Percentiles rank a stretch among this genome's conserved stretches.
phyloP scores from a whole-genome alignment of 2,113 vertebrate genomes.

The Hylia prasina region DNA sequence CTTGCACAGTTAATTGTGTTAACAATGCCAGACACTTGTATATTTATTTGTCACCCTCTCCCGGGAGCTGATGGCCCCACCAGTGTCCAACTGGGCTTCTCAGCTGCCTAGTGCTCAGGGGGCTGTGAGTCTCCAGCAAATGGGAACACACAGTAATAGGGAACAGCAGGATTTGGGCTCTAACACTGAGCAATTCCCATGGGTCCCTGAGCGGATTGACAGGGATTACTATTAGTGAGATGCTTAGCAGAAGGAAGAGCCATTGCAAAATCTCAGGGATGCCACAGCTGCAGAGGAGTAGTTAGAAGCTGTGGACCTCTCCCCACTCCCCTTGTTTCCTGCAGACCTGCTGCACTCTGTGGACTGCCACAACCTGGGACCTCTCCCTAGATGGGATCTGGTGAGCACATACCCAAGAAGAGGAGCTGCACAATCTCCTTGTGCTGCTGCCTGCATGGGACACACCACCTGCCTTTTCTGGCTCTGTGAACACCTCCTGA shows the following conservation, averaged over 20 bases:
- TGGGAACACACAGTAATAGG: not conserved
- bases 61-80: not conserved
- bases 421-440: not conserved
- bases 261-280: not conserved
- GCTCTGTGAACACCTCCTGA: not conserved
- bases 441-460: not conserved
- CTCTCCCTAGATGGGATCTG: not conserved
- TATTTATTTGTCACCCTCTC: not conserved
- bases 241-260: slow-evolving; percentile 18
- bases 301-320: not conserved
- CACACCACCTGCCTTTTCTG: not conserved
- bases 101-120: not conserved
- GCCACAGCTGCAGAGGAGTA: not conserved
- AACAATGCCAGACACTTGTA: not conserved
- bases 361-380: not conserved
- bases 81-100: not conserved
- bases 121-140: not conserved
- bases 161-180: slow-evolving; percentile 2
- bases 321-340: accelerated
- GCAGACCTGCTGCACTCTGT: not conserved
- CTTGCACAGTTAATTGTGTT: slow-evolving; percentile 36
- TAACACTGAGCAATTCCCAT: not conserved
- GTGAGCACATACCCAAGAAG: not conserved
- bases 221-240: not conserved
- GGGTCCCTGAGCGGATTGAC: not conserved